Percentiles rank a stretch among this genome's conserved stretches.
phyloP scores from a whole-genome alignment of 1,140 invertebrate genomes.

The Drosophila punjabiensis region DNA sequence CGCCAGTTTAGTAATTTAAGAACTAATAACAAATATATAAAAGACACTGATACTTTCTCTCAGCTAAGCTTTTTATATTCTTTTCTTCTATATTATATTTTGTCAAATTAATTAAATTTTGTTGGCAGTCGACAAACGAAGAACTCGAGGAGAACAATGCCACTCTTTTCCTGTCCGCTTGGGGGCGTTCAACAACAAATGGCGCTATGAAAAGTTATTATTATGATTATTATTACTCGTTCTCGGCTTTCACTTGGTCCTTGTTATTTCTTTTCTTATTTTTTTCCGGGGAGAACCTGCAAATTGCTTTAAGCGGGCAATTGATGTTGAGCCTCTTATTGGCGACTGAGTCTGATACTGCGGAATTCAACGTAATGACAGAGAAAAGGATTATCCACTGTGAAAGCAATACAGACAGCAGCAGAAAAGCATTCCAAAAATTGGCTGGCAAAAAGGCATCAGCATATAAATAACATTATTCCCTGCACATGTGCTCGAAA shows the following conservation, averaged over 20 bases:
- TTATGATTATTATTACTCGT: constrained; percentile 55
- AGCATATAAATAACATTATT: constrained; percentile 63
- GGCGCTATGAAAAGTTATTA: constrained; percentile 75
- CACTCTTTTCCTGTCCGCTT: constrained; percentile 8
- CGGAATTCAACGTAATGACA: not conserved
- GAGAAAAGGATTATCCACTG: constrained; percentile 50
- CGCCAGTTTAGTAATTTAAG: not conserved
- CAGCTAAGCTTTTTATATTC: not conserved
- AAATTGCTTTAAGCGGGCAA: constrained; percentile 70
- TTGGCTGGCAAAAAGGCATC: constrained; percentile 40
- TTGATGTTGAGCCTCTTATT: constrained; percentile 38
- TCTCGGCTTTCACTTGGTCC: constrained; percentile 25
- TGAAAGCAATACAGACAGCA: constrained; percentile 1
- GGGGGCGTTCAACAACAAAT: constrained; percentile 54
- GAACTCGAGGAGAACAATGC: not conserved
- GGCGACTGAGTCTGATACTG: not conserved
- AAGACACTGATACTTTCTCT: no score
- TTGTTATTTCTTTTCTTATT: constrained; percentile 14
- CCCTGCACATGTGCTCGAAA: constrained; percentile 19
- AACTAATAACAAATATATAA: not conserved
- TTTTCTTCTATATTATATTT: not conserved
- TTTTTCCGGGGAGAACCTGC: constrained; percentile 37
- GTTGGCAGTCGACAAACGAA: constrained; percentile 1
- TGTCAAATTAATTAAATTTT: constrained; percentile 11
- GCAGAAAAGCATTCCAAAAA: not conserved